A percentile compares a stretch with the other conserved stretches of the same genome.
Conservation (phyloP, 2,797 vertebrate species). For the Muscicapa striata region DNA sequence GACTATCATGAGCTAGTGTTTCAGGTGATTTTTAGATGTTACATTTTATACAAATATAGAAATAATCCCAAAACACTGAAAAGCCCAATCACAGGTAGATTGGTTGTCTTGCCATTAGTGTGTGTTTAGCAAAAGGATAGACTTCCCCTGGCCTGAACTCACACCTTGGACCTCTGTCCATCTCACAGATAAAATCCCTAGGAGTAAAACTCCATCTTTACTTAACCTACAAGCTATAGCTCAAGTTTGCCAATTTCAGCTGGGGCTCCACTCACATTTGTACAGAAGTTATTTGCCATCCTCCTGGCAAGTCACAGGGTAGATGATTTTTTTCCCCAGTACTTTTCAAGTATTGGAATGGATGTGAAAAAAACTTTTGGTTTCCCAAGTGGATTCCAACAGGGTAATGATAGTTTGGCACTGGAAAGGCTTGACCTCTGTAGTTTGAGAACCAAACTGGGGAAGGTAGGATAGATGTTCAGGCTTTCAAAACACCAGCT, state of each 20-base stretch:
- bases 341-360: neutral
- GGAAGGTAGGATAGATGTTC: neutral
- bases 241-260: neutral
- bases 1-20: neutral
- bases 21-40: neutral
- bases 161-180: neutral
- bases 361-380: neutral
- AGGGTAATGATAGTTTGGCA: neutral
- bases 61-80: neutral
- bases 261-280: neutral
- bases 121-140: neutral
- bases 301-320: neutral
- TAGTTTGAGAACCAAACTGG: neutral
- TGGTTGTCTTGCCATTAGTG: neutral
- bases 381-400: neutral
- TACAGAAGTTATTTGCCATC: neutral
- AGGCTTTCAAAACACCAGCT: conserved; percentile 31
- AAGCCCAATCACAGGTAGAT: neutral
- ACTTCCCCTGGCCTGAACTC: accelerated
- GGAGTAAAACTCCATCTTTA: neutral
- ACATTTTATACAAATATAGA: neutral
- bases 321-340: neutral
- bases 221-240: neutral
- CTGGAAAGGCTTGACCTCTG: neutral
- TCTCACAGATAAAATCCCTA: neutral